A percentile compares a stretch with the other conserved stretches of the same genome.
These are phyloP conservation scores for Chironex yamaguchii DNA, from an alignment of 30 jellyfish, hydroid and myxozoan species.

Conservation along the genomic window DNA sequence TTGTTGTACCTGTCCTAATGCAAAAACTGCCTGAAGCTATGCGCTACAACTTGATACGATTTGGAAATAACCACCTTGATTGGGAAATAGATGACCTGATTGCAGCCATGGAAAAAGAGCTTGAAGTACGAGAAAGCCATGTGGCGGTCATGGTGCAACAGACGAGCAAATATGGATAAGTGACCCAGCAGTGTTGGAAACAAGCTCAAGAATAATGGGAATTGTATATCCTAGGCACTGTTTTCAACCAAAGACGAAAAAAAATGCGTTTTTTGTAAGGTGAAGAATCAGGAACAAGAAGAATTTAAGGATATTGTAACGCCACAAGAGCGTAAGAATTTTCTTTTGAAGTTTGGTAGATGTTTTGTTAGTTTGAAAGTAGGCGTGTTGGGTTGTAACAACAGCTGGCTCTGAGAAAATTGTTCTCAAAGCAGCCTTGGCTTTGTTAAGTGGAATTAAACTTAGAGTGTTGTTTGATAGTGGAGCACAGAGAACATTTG, in stretches of 20 bases:
- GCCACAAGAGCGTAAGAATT: background rate
- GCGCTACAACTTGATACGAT: constrained; percentile 37
- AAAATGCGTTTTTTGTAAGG: background rate
- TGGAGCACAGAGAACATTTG: constrained; percentile 42
- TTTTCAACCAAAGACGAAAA: constrained; percentile 9
- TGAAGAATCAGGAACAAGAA: constrained; percentile 1
- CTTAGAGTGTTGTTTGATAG: constrained; percentile 32
- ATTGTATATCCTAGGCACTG: too few relatives aligned
- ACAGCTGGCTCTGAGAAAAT: too few relatives aligned
- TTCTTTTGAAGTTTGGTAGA: background rate
- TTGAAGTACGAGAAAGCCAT: constrained; percentile 33
- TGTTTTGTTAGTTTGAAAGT: background rate
- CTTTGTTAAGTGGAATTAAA: background rate
- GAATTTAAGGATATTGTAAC: background rate
- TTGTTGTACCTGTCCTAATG: constrained; percentile 24
- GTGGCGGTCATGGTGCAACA: constrained; percentile 37
- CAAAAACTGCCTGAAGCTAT: constrained; percentile 17
- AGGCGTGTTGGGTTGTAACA: constrained; percentile 51
- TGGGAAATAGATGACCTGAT: constrained; percentile 65
- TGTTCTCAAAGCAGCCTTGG: constrained; percentile 16
- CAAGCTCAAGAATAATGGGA: constrained; percentile 5
- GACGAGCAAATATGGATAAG: too few relatives aligned
- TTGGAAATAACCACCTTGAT: constrained; percentile 7
- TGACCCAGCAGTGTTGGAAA: background rate
- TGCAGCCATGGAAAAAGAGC: constrained; percentile 23